phyloP scores from a whole-genome alignment of 2,113 vertebrate species.

The Gorsachius goisagi region DNA sequence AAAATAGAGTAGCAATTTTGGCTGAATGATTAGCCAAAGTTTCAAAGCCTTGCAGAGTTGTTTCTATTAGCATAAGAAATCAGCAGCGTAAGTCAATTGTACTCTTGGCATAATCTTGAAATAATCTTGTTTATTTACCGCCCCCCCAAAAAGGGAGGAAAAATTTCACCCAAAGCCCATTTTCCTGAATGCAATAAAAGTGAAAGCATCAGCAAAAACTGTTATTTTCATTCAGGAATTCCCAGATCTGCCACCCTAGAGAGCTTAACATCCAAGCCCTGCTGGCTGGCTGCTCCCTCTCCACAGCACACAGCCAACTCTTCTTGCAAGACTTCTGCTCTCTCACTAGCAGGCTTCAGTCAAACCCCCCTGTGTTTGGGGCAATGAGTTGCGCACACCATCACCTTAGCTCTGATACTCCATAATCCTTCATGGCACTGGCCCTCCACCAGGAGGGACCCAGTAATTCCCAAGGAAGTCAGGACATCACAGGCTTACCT shows the following conservation, averaged over 20 bases:
- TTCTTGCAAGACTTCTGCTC: not conserved
- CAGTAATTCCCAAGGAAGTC: not conserved
- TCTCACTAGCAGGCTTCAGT: not conserved
- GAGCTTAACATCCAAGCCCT: not conserved
- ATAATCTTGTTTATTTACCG: not conserved
- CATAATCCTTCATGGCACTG: not conserved
- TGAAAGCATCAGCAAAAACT: not conserved
- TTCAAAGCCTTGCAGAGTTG: slow-evolving; percentile 17
- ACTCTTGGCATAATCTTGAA: not conserved
- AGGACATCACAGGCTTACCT: rapidly evolving
- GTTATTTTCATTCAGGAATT: not conserved
- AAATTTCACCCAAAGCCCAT: not conserved
- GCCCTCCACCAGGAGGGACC: rapidly evolving
- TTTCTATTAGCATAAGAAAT: slow-evolving; percentile 38
- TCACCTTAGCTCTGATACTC: not conserved
- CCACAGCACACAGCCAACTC: not conserved
- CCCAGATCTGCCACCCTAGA: not conserved
- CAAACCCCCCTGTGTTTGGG: not conserved
- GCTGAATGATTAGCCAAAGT: slow-evolving; percentile 26
- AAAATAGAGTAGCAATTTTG: slow-evolving; percentile 23
- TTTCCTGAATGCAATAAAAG: not conserved
- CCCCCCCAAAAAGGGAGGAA: not conserved
- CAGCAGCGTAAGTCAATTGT: not conserved
- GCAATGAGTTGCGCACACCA: not conserved
- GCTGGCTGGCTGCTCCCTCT: not conserved